Evolutionary conservation across 2,797 vertebrate genomes (phyloP).

Genomic region (Leptoclinus maculatus): DNA sequence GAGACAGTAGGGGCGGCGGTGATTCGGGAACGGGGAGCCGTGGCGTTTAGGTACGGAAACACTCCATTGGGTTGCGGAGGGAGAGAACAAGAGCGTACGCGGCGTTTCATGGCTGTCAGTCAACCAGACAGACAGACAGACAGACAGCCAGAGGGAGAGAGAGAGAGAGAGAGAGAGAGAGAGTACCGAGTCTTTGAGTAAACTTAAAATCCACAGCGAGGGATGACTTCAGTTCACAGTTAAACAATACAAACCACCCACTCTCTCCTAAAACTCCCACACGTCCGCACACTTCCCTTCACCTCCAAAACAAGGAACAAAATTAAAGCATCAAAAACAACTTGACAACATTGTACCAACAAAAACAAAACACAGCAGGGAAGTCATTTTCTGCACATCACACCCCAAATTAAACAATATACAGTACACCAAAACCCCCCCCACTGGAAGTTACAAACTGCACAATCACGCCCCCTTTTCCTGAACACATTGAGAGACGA

Average conservation of each 20-base stretch:
- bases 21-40: conserved; percentile 72
- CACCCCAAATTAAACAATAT: conserved; percentile 5
- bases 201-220: conserved; percentile 55
- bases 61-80: conserved; percentile 71
- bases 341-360: conserved; percentile 2
- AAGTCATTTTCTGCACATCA: conserved; percentile 24
- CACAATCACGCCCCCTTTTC: neutral
- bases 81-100: conserved; percentile 67
- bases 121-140: conserved; percentile 62
- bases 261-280: conserved; percentile 31
- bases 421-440: neutral
- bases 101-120: conserved; percentile 72
- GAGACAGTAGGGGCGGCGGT: conserved; percentile 65
- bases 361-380: neutral
- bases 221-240: conserved; percentile 47
- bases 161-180: conserved; percentile 21
- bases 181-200: conserved; percentile 58
- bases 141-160: conserved; percentile 1
- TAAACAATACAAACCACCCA: conserved; percentile 54
- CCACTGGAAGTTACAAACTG: neutral
- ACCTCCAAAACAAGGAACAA: conserved; percentile 14
- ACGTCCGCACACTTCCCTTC: conserved; percentile 6
- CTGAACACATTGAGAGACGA: conserved; percentile 6
- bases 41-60: conserved; percentile 74
- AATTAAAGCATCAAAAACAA: conserved; percentile 7